Base-by-base conservation (phyloP, 2,888 invertebrate species). In the Sinohyriopsis cumingii region DNA sequence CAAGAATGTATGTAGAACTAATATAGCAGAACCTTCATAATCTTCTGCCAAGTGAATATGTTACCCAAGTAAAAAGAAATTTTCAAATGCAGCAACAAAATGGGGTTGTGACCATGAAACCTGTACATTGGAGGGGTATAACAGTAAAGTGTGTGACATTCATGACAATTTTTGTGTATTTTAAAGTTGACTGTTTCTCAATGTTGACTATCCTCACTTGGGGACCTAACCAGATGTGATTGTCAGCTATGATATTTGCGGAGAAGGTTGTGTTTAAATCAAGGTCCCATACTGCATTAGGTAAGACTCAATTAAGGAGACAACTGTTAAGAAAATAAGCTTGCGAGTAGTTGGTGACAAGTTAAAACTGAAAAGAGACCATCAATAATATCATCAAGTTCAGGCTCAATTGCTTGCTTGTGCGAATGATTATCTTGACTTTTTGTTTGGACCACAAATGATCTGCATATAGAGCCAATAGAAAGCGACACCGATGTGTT, bases 401-500 rank as follows among this genome's bases (percentile, higher is more conserved):
- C 73, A 73, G 55, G 59, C 68, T 1, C 73, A 74, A 55, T 28
- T 71, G 7, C 20, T 63, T 54, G 25, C 62, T n/a, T 69, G 65
- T 59, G 55, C 3, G 12, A 20, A 45, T 18, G n/a, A 33, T 18
- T 15, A 19, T 20, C 19, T n/a, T 4, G n/a, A 76, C 57, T 75
- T 73, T 69, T 76, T 59, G 70, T 74, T 0, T 71, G 68, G 73
- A 65, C 65, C 25, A 65, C 67, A 33, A 64, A 65, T 55, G 68
- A 67, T 4, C 12, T 73, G 25, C 69, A 73, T 59, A 62, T 65
- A 54, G 73, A 73, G 53, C 33, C 57, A 57, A 70, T 73, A 5
- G 33, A 28, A 25, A 25, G 45, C 5, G 24, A 62, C 22, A 18
- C 20, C 5, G n/a, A 55, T 15, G 3, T 62, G 55, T 67, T 61